Evolutionary conservation across 2,888 invertebrate species (phyloP).

Genomic region (Resseliella maxima): DNA sequence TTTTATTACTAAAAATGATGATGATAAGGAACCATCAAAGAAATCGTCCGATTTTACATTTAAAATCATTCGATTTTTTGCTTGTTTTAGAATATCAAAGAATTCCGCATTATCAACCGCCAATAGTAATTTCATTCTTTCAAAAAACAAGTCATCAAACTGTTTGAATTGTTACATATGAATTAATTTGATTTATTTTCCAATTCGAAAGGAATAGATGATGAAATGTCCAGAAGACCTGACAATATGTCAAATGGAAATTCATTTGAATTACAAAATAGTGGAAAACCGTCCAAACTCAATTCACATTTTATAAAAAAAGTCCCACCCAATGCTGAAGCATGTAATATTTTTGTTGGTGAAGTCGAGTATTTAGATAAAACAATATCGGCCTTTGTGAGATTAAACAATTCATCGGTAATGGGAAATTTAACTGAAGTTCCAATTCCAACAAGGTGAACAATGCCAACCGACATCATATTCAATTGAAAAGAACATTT

Average conservation of each 20-base stretch:
- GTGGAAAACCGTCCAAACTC: conserved; percentile 77
- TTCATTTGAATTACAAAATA: conserved; percentile 69
- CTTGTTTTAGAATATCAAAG: too few relatives aligned
- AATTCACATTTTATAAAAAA: conserved; percentile 96
- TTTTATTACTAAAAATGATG: too few relatives aligned
- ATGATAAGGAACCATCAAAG: too few relatives aligned
- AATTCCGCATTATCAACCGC: too few relatives aligned
- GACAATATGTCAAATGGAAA: conserved; percentile 87
- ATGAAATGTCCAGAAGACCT: conserved; percentile 74
- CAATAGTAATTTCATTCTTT: too few relatives aligned
- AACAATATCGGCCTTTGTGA: conserved; percentile 91
- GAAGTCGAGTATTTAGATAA: conserved; percentile 96
- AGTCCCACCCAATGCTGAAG: conserved; percentile 95
- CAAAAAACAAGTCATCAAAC: too few relatives aligned
- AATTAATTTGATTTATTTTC: too few relatives aligned
- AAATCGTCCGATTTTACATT: too few relatives aligned
- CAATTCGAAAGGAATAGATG: conserved; percentile 64
- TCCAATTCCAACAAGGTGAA: conserved; percentile 83
- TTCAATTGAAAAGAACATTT: too few relatives aligned
- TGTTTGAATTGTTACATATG: too few relatives aligned
- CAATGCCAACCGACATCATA: background rate
- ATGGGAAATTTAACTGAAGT: conserved; percentile 98
- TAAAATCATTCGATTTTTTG: too few relatives aligned
- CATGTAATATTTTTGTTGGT: conserved; percentile 96
- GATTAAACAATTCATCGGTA: conserved; percentile 85